Evolutionary conservation across 2,888 invertebrate species (phyloP), one percentile per base, ranked within the genome.

Genomic region (Mylabris sibirica): DNA sequence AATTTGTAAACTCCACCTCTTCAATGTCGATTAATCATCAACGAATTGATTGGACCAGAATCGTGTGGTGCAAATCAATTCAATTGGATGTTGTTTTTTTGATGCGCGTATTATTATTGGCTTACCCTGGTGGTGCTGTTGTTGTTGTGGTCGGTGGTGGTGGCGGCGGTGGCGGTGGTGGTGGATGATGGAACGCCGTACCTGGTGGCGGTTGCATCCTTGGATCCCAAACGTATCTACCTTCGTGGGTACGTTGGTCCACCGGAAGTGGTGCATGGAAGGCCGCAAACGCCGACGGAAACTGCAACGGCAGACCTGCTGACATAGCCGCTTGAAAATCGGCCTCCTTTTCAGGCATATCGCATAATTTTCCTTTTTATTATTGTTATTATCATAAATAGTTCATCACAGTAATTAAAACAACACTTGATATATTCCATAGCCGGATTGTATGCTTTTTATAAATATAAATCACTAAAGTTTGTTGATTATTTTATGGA

Each of bases 181-280:
- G 20, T 63, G 83, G 82, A 20, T 80, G 79, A 74, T 83, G 83
- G 66, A 82, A 83, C 14, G 82, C 78, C 26, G 78, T 74, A 20
- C 78, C 79, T 59, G 74, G 75, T 6, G 84, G 81, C 26, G 83
- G 83, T 72, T 84, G 84, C 81, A 84, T 82, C 76, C 84, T 81
- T 26, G 83, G 84, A 70, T 84, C 85, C 85, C 85, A 85, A 20
- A 85, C 82, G 72, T 85, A 85, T 44, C 85, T 77, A 63, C 84
- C 85, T 66, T 84, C 84, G 77, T 85, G 85, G 38, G 84, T 84
- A 62, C 89, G 86, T 78, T 89, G 89, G 81, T 89, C 90, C 76
- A 89, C 89, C 11, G 89, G 88, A 60, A 85, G 76, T 57, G 89
- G 89, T 3, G 89, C 89, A 65, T 89, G 87, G 82, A 89, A 89